phyloP scores from a whole-genome alignment of 2,888 invertebrate species.

The Cotesia congregata region DNA sequence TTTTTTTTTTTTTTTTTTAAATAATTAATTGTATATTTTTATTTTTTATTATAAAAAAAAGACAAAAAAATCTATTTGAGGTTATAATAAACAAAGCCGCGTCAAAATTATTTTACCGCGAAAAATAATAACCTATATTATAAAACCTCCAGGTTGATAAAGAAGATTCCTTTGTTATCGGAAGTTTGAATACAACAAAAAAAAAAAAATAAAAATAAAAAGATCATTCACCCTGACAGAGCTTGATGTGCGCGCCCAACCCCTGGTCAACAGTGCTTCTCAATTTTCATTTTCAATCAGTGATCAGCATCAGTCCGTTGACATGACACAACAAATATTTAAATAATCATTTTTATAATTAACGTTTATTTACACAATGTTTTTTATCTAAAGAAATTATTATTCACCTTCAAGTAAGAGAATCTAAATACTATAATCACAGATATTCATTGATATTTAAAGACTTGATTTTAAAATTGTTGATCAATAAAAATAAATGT shows the following conservation, averaged over 20 bases:
- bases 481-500: too few species aligned
- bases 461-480: too few species aligned
- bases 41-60: background rate
- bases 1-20: background rate
- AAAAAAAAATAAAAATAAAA: background rate
- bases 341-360: constrained; percentile 5
- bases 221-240: background rate
- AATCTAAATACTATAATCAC: background rate
- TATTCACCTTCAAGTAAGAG: background rate
- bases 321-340: constrained; percentile 15
- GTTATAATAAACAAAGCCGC: background rate
- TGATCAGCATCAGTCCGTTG: constrained; percentile 3
- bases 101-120: background rate
- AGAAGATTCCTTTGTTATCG: background rate
- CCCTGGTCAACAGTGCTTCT: background rate
- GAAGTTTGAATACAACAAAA: background rate
- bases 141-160: background rate
- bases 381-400: background rate
- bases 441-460: too few species aligned
- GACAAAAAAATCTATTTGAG: background rate
- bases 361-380: background rate
- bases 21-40: background rate
- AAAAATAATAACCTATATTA: background rate
- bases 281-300: background rate
- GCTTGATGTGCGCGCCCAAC: constrained; percentile 1